Percentiles rank a stretch among this genome's conserved stretches.
Conservation (phyloP, 2,888 invertebrate genomes). For the Dolichopus griseipennis region DNA sequence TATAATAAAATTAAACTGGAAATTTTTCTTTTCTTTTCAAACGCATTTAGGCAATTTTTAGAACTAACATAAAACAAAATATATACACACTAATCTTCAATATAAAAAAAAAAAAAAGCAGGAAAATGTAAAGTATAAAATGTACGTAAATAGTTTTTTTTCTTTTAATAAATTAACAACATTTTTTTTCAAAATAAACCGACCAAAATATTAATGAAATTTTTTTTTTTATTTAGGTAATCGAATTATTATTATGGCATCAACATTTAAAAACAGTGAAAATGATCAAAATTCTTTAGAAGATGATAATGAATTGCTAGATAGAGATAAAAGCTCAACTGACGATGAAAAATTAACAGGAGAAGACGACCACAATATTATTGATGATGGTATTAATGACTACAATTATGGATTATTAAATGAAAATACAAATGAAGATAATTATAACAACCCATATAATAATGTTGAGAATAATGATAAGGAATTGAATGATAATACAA, state of each 20-base stretch:
- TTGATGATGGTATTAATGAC: neutral
- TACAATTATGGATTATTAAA: neutral
- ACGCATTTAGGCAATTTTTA: too few species aligned
- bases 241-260: neutral
- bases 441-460: neutral
- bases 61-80: too few species aligned
- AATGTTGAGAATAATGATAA: neutral
- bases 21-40: too few species aligned
- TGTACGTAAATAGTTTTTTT: too few species aligned
- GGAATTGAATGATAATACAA: neutral
- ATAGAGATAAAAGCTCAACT: neutral
- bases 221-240: neutral
- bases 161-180: too few species aligned
- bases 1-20: too few species aligned
- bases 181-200: too few species aligned
- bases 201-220: neutral
- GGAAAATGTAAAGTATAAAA: too few species aligned
- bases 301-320: neutral
- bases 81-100: too few species aligned
- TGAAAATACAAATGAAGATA: neutral
- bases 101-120: too few species aligned
- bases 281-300: neutral
- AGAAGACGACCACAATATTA: neutral
- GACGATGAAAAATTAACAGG: neutral
- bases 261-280: neutral